These are phyloP conservation scores for Micrasema minimum DNA, from an alignment of 1,140 invertebrate genomes.

Conservation along the genomic window DNA sequence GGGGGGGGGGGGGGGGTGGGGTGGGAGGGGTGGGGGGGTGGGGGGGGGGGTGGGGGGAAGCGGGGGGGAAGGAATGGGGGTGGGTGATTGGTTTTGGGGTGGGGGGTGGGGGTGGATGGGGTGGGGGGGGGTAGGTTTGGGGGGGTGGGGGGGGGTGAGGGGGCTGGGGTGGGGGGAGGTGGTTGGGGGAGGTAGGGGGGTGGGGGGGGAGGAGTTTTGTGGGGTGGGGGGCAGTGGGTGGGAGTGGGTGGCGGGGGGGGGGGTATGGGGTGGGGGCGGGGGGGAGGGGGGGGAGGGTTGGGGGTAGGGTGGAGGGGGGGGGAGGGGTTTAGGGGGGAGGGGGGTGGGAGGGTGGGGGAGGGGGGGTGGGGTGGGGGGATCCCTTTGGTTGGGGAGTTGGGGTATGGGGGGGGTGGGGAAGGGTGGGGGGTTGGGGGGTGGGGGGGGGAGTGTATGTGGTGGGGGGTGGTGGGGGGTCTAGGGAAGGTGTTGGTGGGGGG, in stretches of 20 bases:
- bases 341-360: too few relatives aligned
- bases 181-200: background rate
- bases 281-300: too few relatives aligned
- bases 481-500: background rate
- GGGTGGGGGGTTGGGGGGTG: background rate
- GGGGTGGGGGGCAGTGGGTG: background rate
- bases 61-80: slow-evolving; percentile 50
- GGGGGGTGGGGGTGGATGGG: slow-evolving; percentile 43
- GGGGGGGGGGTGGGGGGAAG: too few relatives aligned
- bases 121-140: slow-evolving; percentile 35
- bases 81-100: too few relatives aligned
- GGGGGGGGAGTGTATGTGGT: background rate
- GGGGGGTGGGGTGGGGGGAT: too few relatives aligned
- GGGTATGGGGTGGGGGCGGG: background rate
- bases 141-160: background rate
- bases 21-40: too few relatives aligned
- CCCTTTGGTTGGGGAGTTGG: background rate
- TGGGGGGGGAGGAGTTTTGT: background rate
- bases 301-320: too few relatives aligned
- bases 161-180: background rate
- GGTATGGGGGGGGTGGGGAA: background rate
- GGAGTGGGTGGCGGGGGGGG: background rate
- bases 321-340: too few relatives aligned
- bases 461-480: background rate
- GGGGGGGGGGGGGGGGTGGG: too few relatives aligned